Conservation (phyloP, 1,140 invertebrate genomes). For the Diabrotica virgifera region DNA sequence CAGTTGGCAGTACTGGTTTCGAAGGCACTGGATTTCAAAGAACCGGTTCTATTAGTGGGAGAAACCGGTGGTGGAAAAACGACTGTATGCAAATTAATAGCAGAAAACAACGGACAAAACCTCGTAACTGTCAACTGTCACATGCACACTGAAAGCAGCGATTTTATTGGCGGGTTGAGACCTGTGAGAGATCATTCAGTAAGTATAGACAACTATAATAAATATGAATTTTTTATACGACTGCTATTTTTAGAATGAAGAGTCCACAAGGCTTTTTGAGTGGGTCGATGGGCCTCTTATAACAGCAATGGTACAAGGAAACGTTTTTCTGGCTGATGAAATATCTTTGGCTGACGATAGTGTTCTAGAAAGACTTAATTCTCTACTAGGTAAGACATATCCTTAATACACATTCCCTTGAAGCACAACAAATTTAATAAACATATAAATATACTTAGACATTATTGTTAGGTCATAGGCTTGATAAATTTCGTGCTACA, state of each 20-base stretch:
- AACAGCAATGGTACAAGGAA: conserved; percentile 82
- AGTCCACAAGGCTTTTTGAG: conserved; percentile 76
- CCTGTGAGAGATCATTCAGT: conserved; percentile 71
- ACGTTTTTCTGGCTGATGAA: conserved; percentile 94
- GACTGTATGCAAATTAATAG: conserved; percentile 88
- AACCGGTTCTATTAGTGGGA: conserved; percentile 94
- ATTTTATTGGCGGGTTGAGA: conserved; percentile 93
- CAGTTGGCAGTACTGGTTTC: conserved; percentile 88
- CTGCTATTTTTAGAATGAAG: conserved; percentile 31
- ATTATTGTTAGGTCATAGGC: too few relatives aligned
- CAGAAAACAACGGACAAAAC: conserved; percentile 61
- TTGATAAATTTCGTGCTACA: too few relatives aligned
- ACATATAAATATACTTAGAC: too few relatives aligned
- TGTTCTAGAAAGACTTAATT: conserved; percentile 96
- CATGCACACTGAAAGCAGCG: conserved; percentile 96
- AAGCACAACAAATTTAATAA: too few relatives aligned
- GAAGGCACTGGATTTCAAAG: conserved; percentile 86
- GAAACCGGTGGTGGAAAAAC: conserved; percentile 99
- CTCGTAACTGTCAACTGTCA: conserved; percentile 93
- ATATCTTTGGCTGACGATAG: conserved; percentile 99
- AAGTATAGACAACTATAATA: conserved; percentile 23
- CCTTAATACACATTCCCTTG: neutral
- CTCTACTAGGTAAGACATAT: conserved; percentile 64
- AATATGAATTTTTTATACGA: neutral
- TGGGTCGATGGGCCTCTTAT: conserved; percentile 98